phyloP scores from a whole-genome alignment of 2,113 vertebrate genomes.

The Acanthisitta chloris region DNA sequence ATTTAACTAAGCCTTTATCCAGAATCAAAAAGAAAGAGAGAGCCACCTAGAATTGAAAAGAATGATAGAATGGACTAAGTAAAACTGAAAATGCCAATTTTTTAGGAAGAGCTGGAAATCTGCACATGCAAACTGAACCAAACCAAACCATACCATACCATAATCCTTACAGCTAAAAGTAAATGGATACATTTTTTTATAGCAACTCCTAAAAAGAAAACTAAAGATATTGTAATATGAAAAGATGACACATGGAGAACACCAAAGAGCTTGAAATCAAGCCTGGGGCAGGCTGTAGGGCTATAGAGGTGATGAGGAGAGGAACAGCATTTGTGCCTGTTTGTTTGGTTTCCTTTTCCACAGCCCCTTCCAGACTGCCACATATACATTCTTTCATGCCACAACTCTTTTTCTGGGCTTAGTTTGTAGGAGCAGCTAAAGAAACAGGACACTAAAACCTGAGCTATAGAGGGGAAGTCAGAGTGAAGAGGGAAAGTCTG shows the following conservation, averaged over 20 bases:
- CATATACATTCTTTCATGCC: neutral
- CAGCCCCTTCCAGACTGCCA: neutral
- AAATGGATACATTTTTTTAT: neutral
- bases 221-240: neutral
- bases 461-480: neutral
- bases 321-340: neutral
- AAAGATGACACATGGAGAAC: neutral
- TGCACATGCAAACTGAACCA: neutral
- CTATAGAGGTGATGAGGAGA: neutral
- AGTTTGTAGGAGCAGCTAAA: neutral
- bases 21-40: conserved; percentile 50
- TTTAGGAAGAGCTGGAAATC: neutral
- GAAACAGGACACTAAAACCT: neutral
- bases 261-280: neutral
- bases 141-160: neutral
- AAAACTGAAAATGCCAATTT: conserved; percentile 27
- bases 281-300: neutral
- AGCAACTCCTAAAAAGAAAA: neutral
- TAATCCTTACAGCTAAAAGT: neutral
- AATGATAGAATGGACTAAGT: neutral
- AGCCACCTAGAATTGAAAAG: conserved; percentile 34
- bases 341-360: neutral
- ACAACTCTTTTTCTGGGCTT: neutral
- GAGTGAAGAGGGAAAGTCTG: neutral
- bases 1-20: conserved; percentile 75